phyloP scores from a whole-genome alignment of 2,888 invertebrate genomes.

The Eremobia ochroleuca region DNA sequence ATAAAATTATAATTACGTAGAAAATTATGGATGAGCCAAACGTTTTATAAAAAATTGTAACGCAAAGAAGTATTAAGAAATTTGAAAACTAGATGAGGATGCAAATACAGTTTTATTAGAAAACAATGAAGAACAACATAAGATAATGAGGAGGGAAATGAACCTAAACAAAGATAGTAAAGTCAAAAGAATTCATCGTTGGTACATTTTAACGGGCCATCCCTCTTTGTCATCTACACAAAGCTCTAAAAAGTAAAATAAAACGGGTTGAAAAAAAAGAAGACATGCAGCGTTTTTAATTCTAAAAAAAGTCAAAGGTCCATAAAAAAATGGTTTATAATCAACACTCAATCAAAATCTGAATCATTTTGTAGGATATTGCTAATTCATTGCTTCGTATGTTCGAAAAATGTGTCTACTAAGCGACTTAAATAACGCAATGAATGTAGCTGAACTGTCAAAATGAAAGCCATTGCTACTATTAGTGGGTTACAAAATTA shows the following conservation, averaged over 20 bases:
- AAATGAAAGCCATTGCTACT: no score
- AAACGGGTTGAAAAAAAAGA: slow-evolving; percentile 15
- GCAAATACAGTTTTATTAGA: background rate
- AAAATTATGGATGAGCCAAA: background rate
- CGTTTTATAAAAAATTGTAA: background rate
- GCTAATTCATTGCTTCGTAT: no score
- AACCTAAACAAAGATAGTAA: background rate
- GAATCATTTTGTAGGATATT: no score
- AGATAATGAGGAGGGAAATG: background rate
- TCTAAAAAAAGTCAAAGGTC: background rate
- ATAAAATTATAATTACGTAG: slow-evolving; percentile 19
- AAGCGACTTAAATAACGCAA: no score
- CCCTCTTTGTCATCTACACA: background rate
- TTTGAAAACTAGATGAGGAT: background rate
- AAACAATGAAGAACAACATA: background rate
- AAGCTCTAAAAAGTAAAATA: background rate
- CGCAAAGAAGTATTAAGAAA: background rate
- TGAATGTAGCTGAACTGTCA: no score
- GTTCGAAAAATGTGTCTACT: no score
- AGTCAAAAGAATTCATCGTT: background rate
- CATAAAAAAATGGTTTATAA: no score
- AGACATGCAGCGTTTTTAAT: background rate
- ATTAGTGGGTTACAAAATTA: no score
- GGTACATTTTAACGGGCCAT: background rate
- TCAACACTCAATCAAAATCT: no score